Base-by-base conservation (phyloP, 2,888 invertebrate species). In the Drosophila emarginata region DNA sequence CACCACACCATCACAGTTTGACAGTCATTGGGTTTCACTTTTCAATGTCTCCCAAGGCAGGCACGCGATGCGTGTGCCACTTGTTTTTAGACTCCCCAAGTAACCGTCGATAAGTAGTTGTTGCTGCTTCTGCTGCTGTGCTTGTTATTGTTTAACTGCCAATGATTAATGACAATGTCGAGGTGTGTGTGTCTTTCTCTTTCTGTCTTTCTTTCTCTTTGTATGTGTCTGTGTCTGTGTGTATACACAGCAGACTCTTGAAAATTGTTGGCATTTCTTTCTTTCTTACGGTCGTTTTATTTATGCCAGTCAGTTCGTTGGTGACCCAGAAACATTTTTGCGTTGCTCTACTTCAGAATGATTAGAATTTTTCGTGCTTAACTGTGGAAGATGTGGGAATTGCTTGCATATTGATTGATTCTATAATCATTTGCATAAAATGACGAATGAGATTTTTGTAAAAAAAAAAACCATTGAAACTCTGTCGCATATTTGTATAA, bases 141-240 rank as follows among this genome's bases (percentile, higher is more conserved):
- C 73, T 69, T 73, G 71, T 78, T 81, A 82, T 80, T 80, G 85
- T 84, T 80, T 80, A 80, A 80, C 80, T 78, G 85, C 76, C 76
- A 79, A 85, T 80, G 86, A 80, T 80, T 80, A 85, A 80, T 79
- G 86, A 77, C 70, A 70, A 70, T 72, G 67, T 52, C 64, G 64
- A 78, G 72, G 65, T 74, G 77, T 64, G 69, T 45, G 11, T 45
- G 4, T 21, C 11, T 21, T 2, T 45, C 45, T 45, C 45, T 45
- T 4, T 15, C 18, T 2, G 6, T 21, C 45, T 45, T 21, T 45
- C 11, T 40, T 9, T 40, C 9, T 40, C 15, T 40, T 9, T 45
- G 1, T 45, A 0, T 39, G 14, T 39, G 14, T 39, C 5, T 39
- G 14, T 39, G 14, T 39, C 2, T 32, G 39, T 39, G 39, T 14